Base-by-base conservation (phyloP, 2,113 vertebrate genomes). In the Phyllostomus hastatus region DNA sequence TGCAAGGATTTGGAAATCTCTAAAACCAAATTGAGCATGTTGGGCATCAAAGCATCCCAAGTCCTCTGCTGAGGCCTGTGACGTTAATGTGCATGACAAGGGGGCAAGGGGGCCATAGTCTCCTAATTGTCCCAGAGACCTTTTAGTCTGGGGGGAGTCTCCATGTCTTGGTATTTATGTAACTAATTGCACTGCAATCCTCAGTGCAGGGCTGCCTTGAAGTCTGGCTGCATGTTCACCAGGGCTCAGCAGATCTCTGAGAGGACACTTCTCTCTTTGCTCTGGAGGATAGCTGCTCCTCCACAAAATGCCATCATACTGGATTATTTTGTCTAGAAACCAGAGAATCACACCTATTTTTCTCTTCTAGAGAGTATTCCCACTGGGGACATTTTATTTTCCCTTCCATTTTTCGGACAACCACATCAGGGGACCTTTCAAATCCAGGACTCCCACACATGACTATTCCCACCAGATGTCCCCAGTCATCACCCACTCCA, bases 61-160 rank as follows among this genome's bases (percentile, higher is more conserved):
- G 90, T 97, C 97, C 98, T 98, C 95, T 91, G 96, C 97, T 86
- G 96, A 98, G 97, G 97, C 92, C 79, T 90, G 97, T 99, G 98
- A 99, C 98, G 98, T 98, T 97, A 97, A 98, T 98, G 98, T 98
- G 97, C 98, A 98, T 98, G 98, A 99, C 98, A 99, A 97, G 97
- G 97, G 98, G 98, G 98, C 98, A 98, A 95, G 94, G 95, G 97
- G 98, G 98, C 98, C 98, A 96, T 84, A 92, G 96, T 98, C 95
- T 97, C 97, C 94, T 98, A 97, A 98, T 99, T 98, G 98, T 98
- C 97, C 93, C 93, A 98, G 97, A 98, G 98, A 98, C 98, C 98
- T 98, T 98, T 98, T 98, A 98, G 98, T 98, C 98, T 97, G 92
- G 96, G 97, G 97, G 97, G 97, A 98, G 98, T 98, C 98, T 97